Evolutionary conservation across 2,888 invertebrate genomes (phyloP).

Genomic region (Mythimna lalbum): DNA sequence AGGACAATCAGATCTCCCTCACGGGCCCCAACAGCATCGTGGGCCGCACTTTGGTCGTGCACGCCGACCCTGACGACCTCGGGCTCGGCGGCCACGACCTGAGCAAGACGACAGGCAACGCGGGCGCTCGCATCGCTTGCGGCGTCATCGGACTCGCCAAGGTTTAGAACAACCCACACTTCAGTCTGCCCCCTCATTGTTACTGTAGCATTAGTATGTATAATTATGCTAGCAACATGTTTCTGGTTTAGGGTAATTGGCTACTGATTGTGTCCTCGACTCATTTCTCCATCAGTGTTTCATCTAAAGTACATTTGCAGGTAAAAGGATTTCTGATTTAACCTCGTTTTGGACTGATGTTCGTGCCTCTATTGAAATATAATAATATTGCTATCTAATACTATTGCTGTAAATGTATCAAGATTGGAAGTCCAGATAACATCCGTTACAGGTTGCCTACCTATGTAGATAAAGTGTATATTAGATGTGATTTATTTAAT

Average conservation of each 20-base stretch:
- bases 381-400: slow-evolving; percentile 45
- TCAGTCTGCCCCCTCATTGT: slow-evolving; percentile 23
- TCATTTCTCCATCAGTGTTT: not conserved
- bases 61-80: slow-evolving; percentile 98
- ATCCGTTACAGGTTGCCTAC: slow-evolving; percentile 22
- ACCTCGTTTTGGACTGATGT: slow-evolving; percentile 14
- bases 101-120: slow-evolving; percentile 98
- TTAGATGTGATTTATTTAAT: slow-evolving; percentile 62
- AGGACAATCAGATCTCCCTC: slow-evolving; percentile 83
- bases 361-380: slow-evolving; percentile 35
- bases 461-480: slow-evolving; percentile 54
- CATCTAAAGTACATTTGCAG: slow-evolving; percentile 25
- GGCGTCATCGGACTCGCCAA: slow-evolving; percentile 95
- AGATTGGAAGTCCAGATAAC: slow-evolving; percentile 31
- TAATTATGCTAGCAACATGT: slow-evolving; percentile 37
- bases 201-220: slow-evolving; percentile 47
- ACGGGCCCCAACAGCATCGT: slow-evolving; percentile 94
- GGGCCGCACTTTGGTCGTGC: slow-evolving; percentile 97
- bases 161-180: slow-evolving; percentile 53
- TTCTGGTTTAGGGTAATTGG: slow-evolving; percentile 30
- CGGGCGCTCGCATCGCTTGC: slow-evolving; percentile 97
- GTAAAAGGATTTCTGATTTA: slow-evolving; percentile 21
- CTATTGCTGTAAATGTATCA: slow-evolving; percentile 37
- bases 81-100: slow-evolving; percentile 98
- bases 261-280: slow-evolving; percentile 7